These are phyloP conservation scores for Xylocampa areola DNA, from an alignment of 2,888 invertebrate species.

Conservation along the genomic window DNA sequence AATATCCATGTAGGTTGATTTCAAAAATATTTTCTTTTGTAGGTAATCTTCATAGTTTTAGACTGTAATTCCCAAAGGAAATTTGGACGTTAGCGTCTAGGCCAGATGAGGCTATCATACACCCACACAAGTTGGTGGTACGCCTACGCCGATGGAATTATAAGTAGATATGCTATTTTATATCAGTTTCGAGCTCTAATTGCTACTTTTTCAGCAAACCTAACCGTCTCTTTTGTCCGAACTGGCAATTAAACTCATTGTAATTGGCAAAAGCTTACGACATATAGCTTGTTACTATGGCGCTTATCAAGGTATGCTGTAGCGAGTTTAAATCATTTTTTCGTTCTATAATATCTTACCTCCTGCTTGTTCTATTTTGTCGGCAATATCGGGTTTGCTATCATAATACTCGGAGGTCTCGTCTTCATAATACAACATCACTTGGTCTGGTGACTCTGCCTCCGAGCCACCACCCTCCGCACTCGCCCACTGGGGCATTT, in stretches of 20 bases:
- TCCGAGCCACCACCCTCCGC: constrained; percentile 72
- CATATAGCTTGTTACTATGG: too few relatives aligned
- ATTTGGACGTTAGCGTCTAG: neutral
- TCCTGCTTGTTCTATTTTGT: constrained; percentile 78
- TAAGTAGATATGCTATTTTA: neutral
- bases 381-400: constrained; percentile 69
- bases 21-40: constrained; percentile 25
- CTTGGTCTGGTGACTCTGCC: constrained; percentile 75
- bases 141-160: neutral
- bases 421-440: constrained; percentile 74
- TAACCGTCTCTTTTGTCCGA: too few relatives aligned
- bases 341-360: constrained; percentile 59
- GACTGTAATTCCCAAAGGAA: neutral
- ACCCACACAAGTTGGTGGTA: neutral
- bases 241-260: too few relatives aligned
- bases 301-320: neutral
- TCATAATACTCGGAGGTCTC: constrained; percentile 75
- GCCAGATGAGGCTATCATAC: neutral
- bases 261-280: too few relatives aligned
- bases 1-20: constrained; percentile 54
- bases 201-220: too few relatives aligned
- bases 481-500: constrained; percentile 81
- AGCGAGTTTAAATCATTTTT: neutral
- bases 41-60: constrained; percentile 1
- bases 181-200: neutral